A percentile compares a stretch with the other conserved stretches of the same genome.
These are phyloP conservation scores for Tragelaphus strepsiceros DNA, from an alignment of 2,113 vertebrate species.

Conservation along the genomic window DNA sequence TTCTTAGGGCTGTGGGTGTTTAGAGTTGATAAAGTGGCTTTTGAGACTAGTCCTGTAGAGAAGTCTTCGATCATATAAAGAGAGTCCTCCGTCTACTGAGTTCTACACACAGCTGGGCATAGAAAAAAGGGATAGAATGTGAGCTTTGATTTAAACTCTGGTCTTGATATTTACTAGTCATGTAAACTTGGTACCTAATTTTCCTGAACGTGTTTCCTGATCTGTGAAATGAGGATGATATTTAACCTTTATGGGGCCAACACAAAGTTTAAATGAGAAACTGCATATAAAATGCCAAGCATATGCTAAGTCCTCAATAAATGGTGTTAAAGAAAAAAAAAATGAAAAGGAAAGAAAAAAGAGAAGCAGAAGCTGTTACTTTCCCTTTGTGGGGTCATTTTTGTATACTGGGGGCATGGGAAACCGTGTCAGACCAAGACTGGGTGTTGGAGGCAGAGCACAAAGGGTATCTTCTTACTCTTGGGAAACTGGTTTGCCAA, in stretches of 20 bases:
- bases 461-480: neutral
- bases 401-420: fast-evolving
- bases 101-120: neutral
- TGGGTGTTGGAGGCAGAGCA: neutral
- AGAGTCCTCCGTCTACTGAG: neutral
- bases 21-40: neutral
- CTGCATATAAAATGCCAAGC: neutral
- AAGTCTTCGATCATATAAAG: neutral
- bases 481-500: neutral
- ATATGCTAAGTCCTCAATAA: neutral
- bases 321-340: neutral
- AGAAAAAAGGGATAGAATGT: neutral
- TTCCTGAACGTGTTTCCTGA: neutral
- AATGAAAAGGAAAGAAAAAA: neutral
- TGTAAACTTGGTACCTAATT: neutral
- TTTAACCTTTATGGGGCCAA: neutral
- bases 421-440: neutral
- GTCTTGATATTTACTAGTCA: neutral
- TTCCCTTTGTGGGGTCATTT: neutral
- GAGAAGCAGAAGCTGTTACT: neutral
- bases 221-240: neutral
- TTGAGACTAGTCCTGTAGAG: neutral
- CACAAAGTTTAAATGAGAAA: neutral
- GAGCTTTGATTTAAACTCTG: neutral
- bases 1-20: neutral